These are phyloP conservation scores for Patiria pectinifera DNA, from an alignment of 53 echinoderm and acorn worm species.

Conservation along the genomic window DNA sequence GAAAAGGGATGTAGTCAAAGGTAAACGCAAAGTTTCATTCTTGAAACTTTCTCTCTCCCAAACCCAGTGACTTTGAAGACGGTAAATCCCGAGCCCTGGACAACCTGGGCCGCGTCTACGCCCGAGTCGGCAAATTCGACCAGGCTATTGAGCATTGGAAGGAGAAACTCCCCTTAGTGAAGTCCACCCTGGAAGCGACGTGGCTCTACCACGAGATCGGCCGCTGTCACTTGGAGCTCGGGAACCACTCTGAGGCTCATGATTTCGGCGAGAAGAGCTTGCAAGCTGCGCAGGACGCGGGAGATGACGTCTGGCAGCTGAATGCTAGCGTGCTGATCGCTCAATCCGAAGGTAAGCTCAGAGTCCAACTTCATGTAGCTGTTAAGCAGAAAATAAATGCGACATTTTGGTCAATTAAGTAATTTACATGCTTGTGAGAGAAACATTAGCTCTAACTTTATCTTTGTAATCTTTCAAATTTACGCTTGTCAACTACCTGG, in stretches of 20 bases:
- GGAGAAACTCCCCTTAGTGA: slow-evolving; percentile 92
- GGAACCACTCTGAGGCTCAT: slow-evolving; percentile 78
- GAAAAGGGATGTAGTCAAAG: neutral
- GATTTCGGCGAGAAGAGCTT: slow-evolving; percentile 97
- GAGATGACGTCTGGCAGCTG: slow-evolving; percentile 96
- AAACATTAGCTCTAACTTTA: no score
- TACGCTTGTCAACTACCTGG: no score
- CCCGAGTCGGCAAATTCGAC: slow-evolving; percentile 91
- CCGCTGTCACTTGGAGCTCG: slow-evolving; percentile 94
- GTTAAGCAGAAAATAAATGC: no score
- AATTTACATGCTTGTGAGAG: no score
- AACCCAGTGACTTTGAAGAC: slow-evolving; percentile 86
- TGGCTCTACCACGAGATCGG: slow-evolving; percentile 99
- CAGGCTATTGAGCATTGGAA: slow-evolving; percentile 88
- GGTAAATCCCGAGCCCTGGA: slow-evolving; percentile 92
- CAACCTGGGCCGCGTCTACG: slow-evolving; percentile 94
- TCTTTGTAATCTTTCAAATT: no score
- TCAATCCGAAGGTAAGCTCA: slow-evolving; percentile 87
- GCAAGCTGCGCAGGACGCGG: slow-evolving; percentile 88
- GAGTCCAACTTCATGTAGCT: no score
- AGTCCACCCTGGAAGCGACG: slow-evolving; percentile 89
- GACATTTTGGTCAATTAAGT: no score
- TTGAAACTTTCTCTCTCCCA: neutral
- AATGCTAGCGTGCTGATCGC: slow-evolving; percentile 97
- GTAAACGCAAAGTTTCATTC: neutral